phyloP scores from a whole-genome alignment of 2,113 vertebrate species.

The Rattus rattus region DNA sequence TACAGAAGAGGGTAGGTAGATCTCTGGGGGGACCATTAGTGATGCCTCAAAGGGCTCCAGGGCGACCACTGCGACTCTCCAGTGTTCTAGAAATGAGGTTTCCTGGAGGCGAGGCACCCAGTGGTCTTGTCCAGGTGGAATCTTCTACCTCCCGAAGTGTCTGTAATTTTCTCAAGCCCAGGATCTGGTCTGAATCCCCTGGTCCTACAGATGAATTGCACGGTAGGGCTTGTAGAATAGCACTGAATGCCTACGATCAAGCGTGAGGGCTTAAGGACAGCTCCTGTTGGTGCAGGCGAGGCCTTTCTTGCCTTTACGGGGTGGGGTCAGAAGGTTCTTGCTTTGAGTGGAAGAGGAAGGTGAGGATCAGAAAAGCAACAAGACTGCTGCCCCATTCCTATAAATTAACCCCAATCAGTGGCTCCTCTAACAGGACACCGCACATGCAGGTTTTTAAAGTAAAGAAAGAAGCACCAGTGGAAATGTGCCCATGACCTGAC shows the following conservation, averaged over 20 bases:
- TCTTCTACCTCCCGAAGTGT: background rate
- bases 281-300: background rate
- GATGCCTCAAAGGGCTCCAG: background rate
- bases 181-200: background rate
- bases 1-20: background rate
- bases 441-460: background rate
- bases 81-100: background rate
- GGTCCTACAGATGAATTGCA: background rate
- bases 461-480: background rate
- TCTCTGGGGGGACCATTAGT: background rate
- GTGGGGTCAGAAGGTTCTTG: no score
- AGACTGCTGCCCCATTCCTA: background rate
- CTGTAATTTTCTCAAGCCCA: background rate
- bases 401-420: no score
- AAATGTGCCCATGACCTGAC: background rate
- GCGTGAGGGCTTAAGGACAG: background rate
- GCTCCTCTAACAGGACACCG: background rate
- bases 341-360: background rate
- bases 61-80: background rate
- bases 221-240: background rate
- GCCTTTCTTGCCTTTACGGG: background rate
- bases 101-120: background rate
- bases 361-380: background rate
- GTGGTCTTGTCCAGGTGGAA: background rate
- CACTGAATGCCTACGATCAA: background rate